Evolutionary conservation across 2,797 vertebrate genomes (phyloP).

Genomic region (Gallinago solitaria): DNA sequence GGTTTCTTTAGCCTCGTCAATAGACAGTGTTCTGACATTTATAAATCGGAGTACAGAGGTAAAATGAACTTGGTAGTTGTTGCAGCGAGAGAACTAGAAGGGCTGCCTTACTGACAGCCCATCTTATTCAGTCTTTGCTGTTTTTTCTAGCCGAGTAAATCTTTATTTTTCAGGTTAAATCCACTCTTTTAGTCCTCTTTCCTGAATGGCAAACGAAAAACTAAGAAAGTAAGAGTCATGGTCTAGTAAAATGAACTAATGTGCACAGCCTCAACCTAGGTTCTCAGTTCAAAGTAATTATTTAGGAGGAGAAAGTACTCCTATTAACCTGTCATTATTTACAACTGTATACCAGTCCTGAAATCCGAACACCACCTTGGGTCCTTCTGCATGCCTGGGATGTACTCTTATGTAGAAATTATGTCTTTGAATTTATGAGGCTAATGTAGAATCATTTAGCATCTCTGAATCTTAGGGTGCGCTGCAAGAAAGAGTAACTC

Average conservation of each 20-base stretch:
- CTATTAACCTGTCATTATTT: neutral
- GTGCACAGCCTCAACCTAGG: neutral
- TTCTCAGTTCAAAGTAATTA: neutral
- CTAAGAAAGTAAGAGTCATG: neutral
- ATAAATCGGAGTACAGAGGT: neutral
- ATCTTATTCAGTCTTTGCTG: neutral
- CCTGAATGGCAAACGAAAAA: neutral
- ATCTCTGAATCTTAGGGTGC: neutral
- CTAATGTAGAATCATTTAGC: neutral
- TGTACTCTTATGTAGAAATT: neutral
- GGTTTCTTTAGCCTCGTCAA: neutral
- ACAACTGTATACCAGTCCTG: neutral
- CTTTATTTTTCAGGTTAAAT: neutral
- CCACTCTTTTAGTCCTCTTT: neutral
- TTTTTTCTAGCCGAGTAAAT: neutral
- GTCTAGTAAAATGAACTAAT: neutral
- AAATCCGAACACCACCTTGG: neutral
- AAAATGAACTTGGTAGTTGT: neutral
- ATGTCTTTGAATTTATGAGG: constrained; percentile 27
- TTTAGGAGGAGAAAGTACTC: neutral
- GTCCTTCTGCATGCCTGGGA: neutral
- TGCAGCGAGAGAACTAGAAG: neutral
- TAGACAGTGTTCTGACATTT: neutral
- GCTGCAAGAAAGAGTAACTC: neutral
- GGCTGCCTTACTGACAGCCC: neutral